phyloP scores from a whole-genome alignment of 1,140 invertebrate genomes.

The Aradophagus sp. region DNA sequence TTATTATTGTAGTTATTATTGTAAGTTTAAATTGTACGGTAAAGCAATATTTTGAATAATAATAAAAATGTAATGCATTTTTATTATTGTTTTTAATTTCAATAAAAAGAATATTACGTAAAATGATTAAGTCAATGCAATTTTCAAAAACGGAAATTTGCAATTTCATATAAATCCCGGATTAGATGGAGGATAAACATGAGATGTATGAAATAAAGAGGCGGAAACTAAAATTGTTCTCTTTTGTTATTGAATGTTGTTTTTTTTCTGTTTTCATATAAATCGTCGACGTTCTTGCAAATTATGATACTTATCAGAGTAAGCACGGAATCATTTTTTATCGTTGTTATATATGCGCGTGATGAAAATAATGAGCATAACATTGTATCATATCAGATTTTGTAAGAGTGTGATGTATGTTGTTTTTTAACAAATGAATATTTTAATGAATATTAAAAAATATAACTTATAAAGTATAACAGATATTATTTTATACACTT shows the following conservation, averaged over 20 bases:
- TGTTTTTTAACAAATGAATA: no score
- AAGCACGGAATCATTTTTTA: no score
- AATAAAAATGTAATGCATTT: neutral
- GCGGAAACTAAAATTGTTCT: constrained; percentile 29
- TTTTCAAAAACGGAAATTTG: constrained; percentile 18
- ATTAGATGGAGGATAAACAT: constrained; percentile 14
- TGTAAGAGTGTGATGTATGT: no score
- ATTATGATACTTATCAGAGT: no score
- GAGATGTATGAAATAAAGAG: constrained; percentile 8
- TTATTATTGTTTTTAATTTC: neutral
- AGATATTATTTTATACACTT: no score
- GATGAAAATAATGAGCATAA: no score
- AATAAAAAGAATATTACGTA: neutral
- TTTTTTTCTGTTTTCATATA: no score
- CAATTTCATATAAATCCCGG: constrained; percentile 12
- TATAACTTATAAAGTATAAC: no score
- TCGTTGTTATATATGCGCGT: no score
- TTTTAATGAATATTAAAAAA: no score
- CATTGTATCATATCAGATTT: no score
- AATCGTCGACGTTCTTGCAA: no score
- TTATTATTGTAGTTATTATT: neutral
- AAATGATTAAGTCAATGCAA: neutral
- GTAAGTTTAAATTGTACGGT: neutral
- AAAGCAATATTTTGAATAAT: neutral
- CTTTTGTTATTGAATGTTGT: constrained; percentile 2